Base-by-base conservation (phyloP, 1,140 invertebrate species). In the Trissolcus basalis region DNA sequence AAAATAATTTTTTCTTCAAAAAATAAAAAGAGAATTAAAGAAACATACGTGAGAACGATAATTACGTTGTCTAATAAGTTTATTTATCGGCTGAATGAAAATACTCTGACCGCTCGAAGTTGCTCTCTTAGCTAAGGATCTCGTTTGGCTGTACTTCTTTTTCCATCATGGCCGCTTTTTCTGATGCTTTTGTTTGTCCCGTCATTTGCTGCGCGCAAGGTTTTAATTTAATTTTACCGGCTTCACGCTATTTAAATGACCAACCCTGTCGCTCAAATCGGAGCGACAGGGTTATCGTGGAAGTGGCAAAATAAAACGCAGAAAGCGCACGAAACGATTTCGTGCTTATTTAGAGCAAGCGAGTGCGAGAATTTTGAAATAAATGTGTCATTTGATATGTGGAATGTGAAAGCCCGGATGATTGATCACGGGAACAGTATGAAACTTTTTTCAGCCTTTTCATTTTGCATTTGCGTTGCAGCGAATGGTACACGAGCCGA, bases 121-220 rank as follows among this genome's bases (percentile, higher is more conserved):
- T 53, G 41, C 63, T 61, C 65, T 68, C 63, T 55, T 67, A 67
- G 56, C 53, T 27, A 54, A 41, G 60, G 59, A 45, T 59, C 50
- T 74, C 72, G 56, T 63, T 77, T 80, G 43, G 33, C 36, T 54
- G 59, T 63, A 63, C 60, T 63, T 54, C 61, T 69, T 55, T 65
- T 59, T 71, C 71, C 54, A 6, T 32, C 51, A 15, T 9, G 11
- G n/a, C 32, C 39, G 14, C 39, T 51, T 61, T 67, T 45, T 44
- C 12, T 27, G n/a, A 39, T 27, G 27, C 33, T 49, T 58, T 45
- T 50, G 33, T 56, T 60, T 63, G 12, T 50, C 33, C 54, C 75
- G 58, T 73, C 51, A 64, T 77, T 55, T 56, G 39, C 56, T 56
- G 14, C 41, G 48, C 50, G 44, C 19, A 27, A 63, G 59, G 36